Conservation (phyloP, 1,140 invertebrate genomes). For the Chionoecetes opilio region DNA sequence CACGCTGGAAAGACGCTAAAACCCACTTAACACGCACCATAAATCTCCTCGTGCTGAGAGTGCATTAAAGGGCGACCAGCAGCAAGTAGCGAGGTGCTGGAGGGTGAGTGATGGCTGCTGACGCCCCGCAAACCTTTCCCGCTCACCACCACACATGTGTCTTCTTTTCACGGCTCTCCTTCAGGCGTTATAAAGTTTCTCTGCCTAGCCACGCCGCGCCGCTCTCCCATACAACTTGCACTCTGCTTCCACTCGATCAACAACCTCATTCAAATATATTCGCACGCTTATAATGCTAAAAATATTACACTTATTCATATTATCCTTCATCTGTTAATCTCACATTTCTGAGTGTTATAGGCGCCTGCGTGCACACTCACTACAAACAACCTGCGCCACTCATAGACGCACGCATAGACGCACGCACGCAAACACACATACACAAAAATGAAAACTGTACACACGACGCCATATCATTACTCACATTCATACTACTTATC, state of each 20-base stretch:
- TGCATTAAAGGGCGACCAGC: conserved; percentile 2
- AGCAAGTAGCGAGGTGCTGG: background rate
- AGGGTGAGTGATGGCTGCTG: conserved; percentile 13
- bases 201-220: too few relatives aligned
- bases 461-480: background rate
- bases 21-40: conserved; percentile 27
- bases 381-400: background rate
- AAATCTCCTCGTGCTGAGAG: background rate
- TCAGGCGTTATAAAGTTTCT: too few relatives aligned
- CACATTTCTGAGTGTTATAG: background rate
- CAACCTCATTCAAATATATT: too few relatives aligned
- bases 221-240: too few relatives aligned
- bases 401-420: too few relatives aligned
- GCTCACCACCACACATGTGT: background rate
- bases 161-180: background rate
- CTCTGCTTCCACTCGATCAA: background rate
- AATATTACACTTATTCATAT: background rate
- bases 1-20: conserved; percentile 1
- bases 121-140: background rate
- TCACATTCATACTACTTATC: background rate
- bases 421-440: background rate
- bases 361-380: background rate
- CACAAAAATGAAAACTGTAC: background rate
- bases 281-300: too few relatives aligned
- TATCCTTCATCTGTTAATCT: background rate